These are phyloP conservation scores for Geococcyx californianus DNA, from an alignment of 2,113 vertebrate species.

Conservation along the genomic window DNA sequence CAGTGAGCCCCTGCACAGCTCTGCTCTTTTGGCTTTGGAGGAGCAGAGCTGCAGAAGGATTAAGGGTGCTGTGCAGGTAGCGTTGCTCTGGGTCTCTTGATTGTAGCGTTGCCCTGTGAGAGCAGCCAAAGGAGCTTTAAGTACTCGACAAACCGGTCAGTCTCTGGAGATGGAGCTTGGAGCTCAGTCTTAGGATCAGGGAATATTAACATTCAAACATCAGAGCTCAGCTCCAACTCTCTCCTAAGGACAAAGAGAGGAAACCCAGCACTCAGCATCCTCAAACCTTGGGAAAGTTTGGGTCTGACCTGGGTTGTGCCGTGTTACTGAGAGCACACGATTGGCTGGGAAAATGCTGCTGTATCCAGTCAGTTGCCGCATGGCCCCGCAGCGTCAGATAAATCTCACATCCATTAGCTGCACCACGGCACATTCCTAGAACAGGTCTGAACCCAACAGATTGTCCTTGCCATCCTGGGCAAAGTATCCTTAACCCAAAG, in stretches of 20 bases:
- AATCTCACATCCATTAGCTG: not conserved
- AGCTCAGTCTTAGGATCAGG: not conserved
- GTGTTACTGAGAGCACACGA: fast-evolving
- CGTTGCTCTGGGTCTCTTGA: not conserved
- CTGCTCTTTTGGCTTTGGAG: not conserved
- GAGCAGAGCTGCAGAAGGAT: not conserved
- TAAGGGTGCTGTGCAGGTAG: not conserved
- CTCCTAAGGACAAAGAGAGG: not conserved
- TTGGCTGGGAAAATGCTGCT: not conserved
- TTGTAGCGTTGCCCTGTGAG: not conserved
- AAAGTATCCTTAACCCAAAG: not conserved
- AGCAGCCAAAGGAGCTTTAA: not conserved
- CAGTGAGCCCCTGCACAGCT: fast-evolving
- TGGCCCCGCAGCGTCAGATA: fast-evolving
- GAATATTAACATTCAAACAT: not conserved
- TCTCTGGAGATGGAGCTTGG: not conserved
- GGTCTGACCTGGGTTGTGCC: not conserved
- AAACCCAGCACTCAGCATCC: not conserved
- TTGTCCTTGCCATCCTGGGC: not conserved
- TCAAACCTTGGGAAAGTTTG: not conserved
- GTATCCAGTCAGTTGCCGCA: fast-evolving
- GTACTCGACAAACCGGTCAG: not conserved
- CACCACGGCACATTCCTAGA: not conserved
- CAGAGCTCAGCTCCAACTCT: not conserved
- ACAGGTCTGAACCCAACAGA: not conserved